Percentiles rank a stretch among this genome's conserved stretches.
Conservation (phyloP, 2,113 vertebrate genomes). For the Syngnathoides biaculeatus region DNA sequence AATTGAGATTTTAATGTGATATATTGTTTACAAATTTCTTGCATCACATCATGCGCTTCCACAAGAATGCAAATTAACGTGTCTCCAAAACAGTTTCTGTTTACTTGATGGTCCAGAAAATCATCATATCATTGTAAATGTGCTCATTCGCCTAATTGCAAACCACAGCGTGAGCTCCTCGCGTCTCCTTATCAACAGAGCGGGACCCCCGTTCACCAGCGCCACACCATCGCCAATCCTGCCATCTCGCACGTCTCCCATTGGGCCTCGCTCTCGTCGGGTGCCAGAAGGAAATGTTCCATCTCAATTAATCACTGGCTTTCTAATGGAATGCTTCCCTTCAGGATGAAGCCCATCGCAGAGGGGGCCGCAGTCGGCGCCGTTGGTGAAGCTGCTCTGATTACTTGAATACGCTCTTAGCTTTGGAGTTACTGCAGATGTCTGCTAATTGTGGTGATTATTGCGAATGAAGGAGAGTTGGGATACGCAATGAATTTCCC, state of each 20-base stretch:
- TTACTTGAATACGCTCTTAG: constrained; percentile 67
- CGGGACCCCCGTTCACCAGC: constrained; percentile 36
- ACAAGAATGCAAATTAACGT: not conserved
- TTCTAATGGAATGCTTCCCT: constrained; percentile 73
- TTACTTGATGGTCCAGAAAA: constrained; percentile 59
- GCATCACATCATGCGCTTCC: not conserved
- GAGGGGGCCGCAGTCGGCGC: constrained; percentile 62
- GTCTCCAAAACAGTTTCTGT: constrained; percentile 44
- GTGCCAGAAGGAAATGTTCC: constrained; percentile 61
- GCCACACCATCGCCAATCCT: constrained; percentile 41
- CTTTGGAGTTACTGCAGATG: constrained; percentile 74
- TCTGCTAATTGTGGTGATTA: constrained; percentile 79
- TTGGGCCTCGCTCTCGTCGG: constrained; percentile 43
- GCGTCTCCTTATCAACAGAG: constrained; percentile 31
- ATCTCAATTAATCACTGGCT: constrained; percentile 70
- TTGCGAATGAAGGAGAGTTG: constrained; percentile 69
- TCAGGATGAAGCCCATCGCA: constrained; percentile 66
- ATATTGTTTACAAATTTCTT: not conserved
- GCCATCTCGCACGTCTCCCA: constrained; percentile 52
- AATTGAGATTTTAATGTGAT: not conserved
- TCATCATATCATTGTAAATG: constrained; percentile 23
- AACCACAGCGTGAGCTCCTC: constrained; percentile 28
- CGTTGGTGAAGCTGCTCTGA: constrained; percentile 65
- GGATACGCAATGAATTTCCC: constrained; percentile 75
- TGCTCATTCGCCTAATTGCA: constrained; percentile 44